Evolutionary conservation across 2,797 vertebrate genomes (phyloP).

Genomic region (Micrastur ruficollis): DNA sequence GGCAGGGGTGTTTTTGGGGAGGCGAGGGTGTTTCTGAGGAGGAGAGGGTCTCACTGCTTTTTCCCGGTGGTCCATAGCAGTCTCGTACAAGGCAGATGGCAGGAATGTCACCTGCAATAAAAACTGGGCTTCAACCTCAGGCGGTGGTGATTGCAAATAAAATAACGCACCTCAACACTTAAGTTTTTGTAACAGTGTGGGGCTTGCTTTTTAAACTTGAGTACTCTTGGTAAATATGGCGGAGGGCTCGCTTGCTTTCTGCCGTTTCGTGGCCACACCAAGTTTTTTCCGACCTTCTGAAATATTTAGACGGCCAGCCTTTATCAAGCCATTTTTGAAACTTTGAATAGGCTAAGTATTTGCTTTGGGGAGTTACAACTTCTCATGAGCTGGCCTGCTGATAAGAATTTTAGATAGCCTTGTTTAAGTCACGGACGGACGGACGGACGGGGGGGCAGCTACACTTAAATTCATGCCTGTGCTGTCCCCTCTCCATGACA

Average conservation of each 20-base stretch:
- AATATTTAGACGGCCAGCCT: not conserved
- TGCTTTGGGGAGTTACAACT: not conserved
- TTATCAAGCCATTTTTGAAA: not conserved
- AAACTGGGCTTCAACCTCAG: not conserved
- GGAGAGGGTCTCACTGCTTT: fast-evolving
- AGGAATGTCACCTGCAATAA: not conserved
- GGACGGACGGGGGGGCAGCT: not conserved
- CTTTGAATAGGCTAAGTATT: not conserved
- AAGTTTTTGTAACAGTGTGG: not conserved
- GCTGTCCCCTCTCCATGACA: fast-evolving
- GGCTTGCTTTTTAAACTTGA: not conserved
- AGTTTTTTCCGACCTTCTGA: not conserved
- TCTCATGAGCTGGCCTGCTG: not conserved
- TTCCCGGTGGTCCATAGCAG: not conserved
- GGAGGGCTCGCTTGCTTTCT: not conserved
- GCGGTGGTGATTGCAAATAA: not conserved
- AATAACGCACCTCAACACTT: fast-evolving
- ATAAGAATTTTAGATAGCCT: not conserved
- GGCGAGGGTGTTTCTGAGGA: not conserved
- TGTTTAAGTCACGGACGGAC: not conserved
- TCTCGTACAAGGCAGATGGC: not conserved
- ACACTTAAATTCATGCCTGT: not conserved
- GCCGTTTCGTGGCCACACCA: fast-evolving
- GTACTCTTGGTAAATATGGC: not conserved
- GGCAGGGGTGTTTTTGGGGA: not conserved